Evolutionary conservation across 2,797 vertebrate genomes (phyloP).

Genomic region (Monodelphis domestica): DNA sequence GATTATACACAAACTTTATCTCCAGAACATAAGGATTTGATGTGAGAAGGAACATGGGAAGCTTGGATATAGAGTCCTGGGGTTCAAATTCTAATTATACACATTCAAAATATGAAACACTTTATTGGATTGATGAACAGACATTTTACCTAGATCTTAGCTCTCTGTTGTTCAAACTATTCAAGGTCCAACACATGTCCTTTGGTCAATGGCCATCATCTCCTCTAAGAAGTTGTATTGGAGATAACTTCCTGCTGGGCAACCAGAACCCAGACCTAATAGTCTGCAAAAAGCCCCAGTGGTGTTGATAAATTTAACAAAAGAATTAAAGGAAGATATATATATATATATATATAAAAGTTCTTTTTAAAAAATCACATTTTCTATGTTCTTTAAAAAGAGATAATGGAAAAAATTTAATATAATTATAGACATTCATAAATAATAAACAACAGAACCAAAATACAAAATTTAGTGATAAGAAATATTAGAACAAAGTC

Average conservation of each 20-base stretch:
- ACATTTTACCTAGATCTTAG: not conserved
- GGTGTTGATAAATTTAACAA: not conserved
- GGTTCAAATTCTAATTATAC: too few species aligned
- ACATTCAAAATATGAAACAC: not conserved
- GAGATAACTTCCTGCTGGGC: not conserved
- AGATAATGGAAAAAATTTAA: not conserved
- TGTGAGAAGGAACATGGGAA: too few species aligned
- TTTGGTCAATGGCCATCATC: not conserved
- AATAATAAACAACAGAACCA: not conserved
- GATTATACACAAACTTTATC: too few species aligned
- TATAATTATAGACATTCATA: not conserved
- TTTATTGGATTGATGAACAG: not conserved
- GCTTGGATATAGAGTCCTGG: too few species aligned
- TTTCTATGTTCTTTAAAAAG: not conserved
- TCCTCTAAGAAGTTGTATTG: not conserved
- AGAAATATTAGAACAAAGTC: not conserved
- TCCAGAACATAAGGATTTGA: too few species aligned
- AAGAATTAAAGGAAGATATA: not conserved
- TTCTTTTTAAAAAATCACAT: not conserved
- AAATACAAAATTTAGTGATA: not conserved
- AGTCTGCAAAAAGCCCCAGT: not conserved
- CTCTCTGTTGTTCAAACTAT: not conserved
- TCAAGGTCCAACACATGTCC: not conserved
- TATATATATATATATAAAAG: not conserved
- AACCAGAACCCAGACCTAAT: not conserved